These are phyloP conservation scores for Drosophila jambulina DNA, from an alignment of 1,140 invertebrate genomes.

Conservation along the genomic window DNA sequence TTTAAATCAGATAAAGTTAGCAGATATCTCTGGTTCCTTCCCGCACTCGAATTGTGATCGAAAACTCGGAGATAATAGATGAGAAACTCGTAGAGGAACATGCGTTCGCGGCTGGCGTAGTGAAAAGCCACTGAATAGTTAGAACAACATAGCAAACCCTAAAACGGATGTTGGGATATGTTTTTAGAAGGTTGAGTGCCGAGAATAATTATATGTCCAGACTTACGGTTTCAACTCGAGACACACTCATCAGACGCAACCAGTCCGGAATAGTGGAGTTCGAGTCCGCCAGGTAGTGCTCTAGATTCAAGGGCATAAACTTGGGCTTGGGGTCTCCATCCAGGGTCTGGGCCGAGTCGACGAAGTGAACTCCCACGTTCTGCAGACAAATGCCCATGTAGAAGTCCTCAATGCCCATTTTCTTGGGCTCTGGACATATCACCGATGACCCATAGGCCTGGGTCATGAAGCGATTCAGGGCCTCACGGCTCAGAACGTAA, in stretches of 20 bases:
- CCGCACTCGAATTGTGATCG: neutral
- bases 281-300: constrained; percentile 83
- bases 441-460: constrained; percentile 89
- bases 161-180: neutral
- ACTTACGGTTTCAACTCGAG: constrained; percentile 44
- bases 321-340: constrained; percentile 44
- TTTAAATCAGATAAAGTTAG: constrained; percentile 35
- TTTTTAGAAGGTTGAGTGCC: neutral
- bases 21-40: constrained; percentile 2
- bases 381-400: constrained; percentile 97
- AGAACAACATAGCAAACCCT: constrained; percentile 63
- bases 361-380: constrained; percentile 91
- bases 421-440: constrained; percentile 88
- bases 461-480: constrained; percentile 90
- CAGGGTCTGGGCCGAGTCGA: constrained; percentile 51
- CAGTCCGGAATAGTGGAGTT: constrained; percentile 60
- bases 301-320: constrained; percentile 86
- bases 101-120: constrained; percentile 60
- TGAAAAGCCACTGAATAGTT: constrained; percentile 70
- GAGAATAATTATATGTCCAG: neutral
- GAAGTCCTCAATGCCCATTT: constrained; percentile 95
- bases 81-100: constrained; percentile 72
- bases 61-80: constrained; percentile 52
- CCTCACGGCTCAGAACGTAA: constrained; percentile 94
- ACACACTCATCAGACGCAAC: constrained; percentile 55